Evolutionary conservation across 2,888 invertebrate genomes (phyloP).

Genomic region (Metacarcinus magister): DNA sequence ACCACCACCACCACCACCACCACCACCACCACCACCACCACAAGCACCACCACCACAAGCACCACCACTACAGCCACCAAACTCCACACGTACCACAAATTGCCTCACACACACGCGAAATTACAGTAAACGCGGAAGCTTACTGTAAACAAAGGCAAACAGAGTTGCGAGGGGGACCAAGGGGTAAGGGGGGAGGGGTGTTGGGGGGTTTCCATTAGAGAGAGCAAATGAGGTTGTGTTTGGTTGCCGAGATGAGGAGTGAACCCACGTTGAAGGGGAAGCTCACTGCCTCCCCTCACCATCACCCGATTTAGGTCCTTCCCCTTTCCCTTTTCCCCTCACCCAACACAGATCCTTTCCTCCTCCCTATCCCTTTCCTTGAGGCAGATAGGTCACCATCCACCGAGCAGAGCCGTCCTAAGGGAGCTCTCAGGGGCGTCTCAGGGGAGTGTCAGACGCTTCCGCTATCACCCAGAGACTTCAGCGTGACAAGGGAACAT

Average conservation of each 20-base stretch:
- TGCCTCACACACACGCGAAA: conserved; percentile 44
- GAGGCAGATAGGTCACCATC: background rate
- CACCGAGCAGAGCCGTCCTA: background rate
- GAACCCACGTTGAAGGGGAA: background rate
- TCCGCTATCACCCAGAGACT: background rate
- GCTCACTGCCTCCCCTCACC: background rate
- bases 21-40: too few relatives aligned
- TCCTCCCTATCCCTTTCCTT: background rate
- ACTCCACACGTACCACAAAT: conserved; percentile 17
- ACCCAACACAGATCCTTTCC: background rate
- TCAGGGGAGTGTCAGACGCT: background rate
- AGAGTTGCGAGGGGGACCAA: background rate
- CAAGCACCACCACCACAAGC: too few relatives aligned
- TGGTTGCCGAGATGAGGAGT: conserved; percentile 28
- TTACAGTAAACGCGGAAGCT: conserved; percentile 41
- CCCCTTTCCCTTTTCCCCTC: background rate
- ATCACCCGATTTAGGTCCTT: too few relatives aligned
- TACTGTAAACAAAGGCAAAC: conserved; percentile 45
- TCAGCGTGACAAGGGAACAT: background rate
- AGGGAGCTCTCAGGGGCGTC: background rate
- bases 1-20: background rate
- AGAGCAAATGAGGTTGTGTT: conserved; percentile 36
- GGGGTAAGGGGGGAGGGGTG: background rate
- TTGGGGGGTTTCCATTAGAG: background rate
- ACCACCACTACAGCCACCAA: background rate